Base-by-base conservation (phyloP, 2,888 invertebrate species). In the Notocelia uddmanniana region DNA sequence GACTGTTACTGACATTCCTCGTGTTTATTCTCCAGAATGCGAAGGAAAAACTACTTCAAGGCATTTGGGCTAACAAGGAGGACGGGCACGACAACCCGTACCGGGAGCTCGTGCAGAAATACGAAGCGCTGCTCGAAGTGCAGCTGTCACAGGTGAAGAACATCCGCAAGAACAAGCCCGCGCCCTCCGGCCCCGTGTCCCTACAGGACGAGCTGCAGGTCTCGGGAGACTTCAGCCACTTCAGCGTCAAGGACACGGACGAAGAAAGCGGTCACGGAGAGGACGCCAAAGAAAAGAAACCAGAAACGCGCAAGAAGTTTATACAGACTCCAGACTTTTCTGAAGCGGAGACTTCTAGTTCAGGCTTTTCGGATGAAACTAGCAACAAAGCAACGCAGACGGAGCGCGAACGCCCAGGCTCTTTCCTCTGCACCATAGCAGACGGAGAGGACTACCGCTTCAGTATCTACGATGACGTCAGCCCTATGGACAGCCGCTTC, bases 361-460 rank as follows among this genome's bases (percentile, higher is more conserved):
- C 97, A 0, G 97, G 97, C 11, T 97, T 97, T 85, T 96, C 96
- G 0, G 98, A 97, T 82, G 97, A 97, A 86, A 97, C 97, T 1
- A 96, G 96, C 86, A 97, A 97, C 86, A 97, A 97, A 83, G 95
- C 95, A 2, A 97, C 97, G 5, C 97, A 98, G 84, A 98, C 97
- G 0, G 97, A 97, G 75, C 95, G 95, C 48, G 95, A 95, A 74
- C 94, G 96, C 13, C 96, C 96, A 0, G 97, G 97, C n/a, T 97
- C 96, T 18, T 96, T 97, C 87, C 91, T 97, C 64, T 97, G 97
- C 89, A 97, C 97, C 0, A 97, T 97, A 74, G 97, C 96, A 66
- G 97, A 97, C 83, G 97, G 97, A 13, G 97, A 97, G 78, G 97
- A 97, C 84, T 97, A 97, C 85, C 96, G 96, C 78, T 97, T 97